These are phyloP conservation scores for Rotaria socialis DNA, from an alignment of 2,888 invertebrate species.

Conservation along the genomic window DNA sequence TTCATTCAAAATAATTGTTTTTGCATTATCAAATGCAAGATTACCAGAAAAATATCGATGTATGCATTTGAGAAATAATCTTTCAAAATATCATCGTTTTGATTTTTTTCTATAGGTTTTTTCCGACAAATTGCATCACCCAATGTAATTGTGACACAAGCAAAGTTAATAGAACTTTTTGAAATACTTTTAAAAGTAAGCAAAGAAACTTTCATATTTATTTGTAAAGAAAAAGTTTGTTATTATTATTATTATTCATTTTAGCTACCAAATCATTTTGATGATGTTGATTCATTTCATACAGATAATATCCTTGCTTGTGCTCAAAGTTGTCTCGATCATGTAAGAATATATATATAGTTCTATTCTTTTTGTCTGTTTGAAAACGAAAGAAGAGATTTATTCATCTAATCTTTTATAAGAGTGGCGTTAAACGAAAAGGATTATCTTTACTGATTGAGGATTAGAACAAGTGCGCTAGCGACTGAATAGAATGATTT, in stretches of 20 bases:
- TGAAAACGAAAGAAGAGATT: too few species aligned
- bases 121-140: constrained; percentile 20
- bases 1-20: constrained; percentile 23
- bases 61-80: not conserved
- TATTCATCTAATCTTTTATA: too few species aligned
- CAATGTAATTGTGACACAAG: constrained; percentile 12
- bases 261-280: constrained; percentile 21
- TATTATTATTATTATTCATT: too few species aligned
- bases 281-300: constrained; percentile 16
- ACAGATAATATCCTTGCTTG: not conserved
- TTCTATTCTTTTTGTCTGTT: too few species aligned
- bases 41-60: constrained; percentile 37
- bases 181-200: constrained; percentile 30
- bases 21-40: constrained; percentile 33
- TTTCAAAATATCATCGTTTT: too few species aligned
- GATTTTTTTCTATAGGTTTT: not conserved
- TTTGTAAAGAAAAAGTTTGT: not conserved
- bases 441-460: too few species aligned
- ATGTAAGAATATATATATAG: not conserved
- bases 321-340: constrained; percentile 33
- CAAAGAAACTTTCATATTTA: not conserved
- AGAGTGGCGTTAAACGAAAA: too few species aligned
- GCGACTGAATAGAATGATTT: too few species aligned
- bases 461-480: too few species aligned
- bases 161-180: not conserved